These are phyloP conservation scores for Sycophaga agraensis DNA, from an alignment of 1,140 invertebrate species.

Conservation along the genomic window DNA sequence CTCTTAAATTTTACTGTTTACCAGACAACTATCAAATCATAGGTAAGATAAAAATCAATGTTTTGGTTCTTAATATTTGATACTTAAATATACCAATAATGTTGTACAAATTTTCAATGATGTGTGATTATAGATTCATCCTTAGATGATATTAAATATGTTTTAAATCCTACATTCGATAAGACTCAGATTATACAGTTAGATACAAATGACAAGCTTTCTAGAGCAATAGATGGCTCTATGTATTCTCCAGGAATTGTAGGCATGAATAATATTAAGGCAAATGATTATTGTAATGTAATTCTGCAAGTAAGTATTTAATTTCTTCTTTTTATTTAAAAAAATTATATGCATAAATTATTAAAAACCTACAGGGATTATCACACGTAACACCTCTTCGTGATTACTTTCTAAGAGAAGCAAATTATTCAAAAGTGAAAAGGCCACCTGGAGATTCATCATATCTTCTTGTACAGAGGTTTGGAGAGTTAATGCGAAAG, in stretches of 20 bases:
- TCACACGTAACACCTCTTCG: conserved; percentile 92
- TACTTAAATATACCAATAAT: conserved; percentile 58
- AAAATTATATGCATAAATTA: not conserved
- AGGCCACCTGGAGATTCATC: conserved; percentile 89
- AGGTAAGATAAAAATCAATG: conserved; percentile 72
- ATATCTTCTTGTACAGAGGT: conserved; percentile 91
- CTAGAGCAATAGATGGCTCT: conserved; percentile 94
- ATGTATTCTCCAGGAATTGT: conserved; percentile 95
- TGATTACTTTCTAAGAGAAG: conserved; percentile 93
- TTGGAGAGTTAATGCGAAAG: conserved; percentile 96
- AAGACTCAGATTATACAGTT: conserved; percentile 77
- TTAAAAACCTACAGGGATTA: conserved; percentile 68
- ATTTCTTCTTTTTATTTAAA: conserved; percentile 1
- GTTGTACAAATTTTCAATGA: conserved; percentile 39
- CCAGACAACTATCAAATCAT: conserved; percentile 99
- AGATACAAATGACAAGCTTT: conserved; percentile 83
- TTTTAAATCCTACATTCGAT: conserved; percentile 96
- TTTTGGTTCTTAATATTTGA: too few relatives aligned
- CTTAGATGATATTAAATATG: conserved; percentile 98
- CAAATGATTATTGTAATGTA: conserved; percentile 99
- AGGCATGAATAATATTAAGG: conserved; percentile 99
- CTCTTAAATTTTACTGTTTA: conserved; percentile 97
- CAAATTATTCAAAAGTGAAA: conserved; percentile 87
- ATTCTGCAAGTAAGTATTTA: conserved; percentile 78
- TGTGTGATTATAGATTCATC: conserved; percentile 77